These are phyloP conservation scores for Hyppa rectilinea DNA, from an alignment of 2,888 invertebrate genomes.

Conservation along the genomic window DNA sequence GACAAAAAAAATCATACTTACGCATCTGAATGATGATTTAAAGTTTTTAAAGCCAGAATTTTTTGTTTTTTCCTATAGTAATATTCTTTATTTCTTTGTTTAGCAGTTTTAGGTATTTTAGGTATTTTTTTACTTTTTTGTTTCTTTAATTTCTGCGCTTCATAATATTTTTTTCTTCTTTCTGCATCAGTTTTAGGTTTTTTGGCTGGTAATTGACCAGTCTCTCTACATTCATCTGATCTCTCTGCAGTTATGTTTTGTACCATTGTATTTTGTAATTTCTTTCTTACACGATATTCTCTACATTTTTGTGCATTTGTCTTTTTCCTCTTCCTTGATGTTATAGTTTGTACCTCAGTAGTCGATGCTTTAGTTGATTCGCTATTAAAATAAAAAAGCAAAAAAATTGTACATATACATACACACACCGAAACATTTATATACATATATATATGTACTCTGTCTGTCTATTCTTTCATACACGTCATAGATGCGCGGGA, in stretches of 20 bases:
- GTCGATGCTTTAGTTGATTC: conserved; percentile 62
- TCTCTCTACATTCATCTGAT: conserved; percentile 65
- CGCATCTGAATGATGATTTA: conserved; percentile 15
- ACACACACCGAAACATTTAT: no score
- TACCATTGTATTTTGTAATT: conserved; percentile 66
- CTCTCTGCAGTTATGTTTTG: conserved; percentile 67
- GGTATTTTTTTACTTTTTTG: no score
- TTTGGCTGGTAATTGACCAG: conserved; percentile 63
- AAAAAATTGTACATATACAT: neutral
- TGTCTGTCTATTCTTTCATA: conserved; percentile 43
- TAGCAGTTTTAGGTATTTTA: conserved; percentile 63
- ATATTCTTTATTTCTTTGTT: conserved; percentile 62
- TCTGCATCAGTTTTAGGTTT: conserved; percentile 67
- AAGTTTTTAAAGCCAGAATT: conserved; percentile 53
- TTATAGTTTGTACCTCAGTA: conserved; percentile 62
- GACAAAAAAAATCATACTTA: conserved; percentile 17
- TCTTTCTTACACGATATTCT: conserved; percentile 69
- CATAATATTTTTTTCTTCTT: conserved; percentile 67
- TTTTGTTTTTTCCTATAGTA: conserved; percentile 59
- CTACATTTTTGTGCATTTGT: conserved; percentile 69
- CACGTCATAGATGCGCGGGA: conserved; percentile 41
- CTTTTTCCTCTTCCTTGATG: conserved; percentile 58
- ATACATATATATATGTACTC: conserved; percentile 33
- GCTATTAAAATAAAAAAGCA: conserved; percentile 56
- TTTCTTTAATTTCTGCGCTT: no score